A percentile compares a stretch with the other conserved stretches of the same genome.
Conservation (phyloP, 1,140 invertebrate genomes). For the Caenorhabditis brenneri region DNA sequence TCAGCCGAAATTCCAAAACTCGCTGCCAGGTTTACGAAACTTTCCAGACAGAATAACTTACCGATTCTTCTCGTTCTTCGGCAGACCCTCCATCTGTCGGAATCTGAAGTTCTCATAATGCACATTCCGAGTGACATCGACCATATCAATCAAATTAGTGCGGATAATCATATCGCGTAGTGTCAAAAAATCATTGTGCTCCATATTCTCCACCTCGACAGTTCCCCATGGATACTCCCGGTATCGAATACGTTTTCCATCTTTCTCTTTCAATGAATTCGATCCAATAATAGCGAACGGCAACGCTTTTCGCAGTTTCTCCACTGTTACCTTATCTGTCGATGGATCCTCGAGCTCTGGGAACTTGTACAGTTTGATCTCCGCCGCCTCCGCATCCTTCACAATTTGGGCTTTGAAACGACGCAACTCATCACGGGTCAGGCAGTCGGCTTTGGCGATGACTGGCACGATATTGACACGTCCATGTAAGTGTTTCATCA, state of each 20-base stretch:
- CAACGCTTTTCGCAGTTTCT: constrained; percentile 72
- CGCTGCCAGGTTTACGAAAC: too few species aligned
- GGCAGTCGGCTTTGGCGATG: constrained; percentile 96
- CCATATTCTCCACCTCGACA: constrained; percentile 96
- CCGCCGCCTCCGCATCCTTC: constrained; percentile 93
- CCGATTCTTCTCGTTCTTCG: constrained; percentile 53
- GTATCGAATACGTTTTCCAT: constrained; percentile 78
- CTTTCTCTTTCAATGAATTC: constrained; percentile 87
- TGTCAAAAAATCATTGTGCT: constrained; percentile 97
- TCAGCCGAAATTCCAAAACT: neutral
- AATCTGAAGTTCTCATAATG: constrained; percentile 95
- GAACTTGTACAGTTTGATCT: constrained; percentile 99
- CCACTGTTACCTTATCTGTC: neutral
- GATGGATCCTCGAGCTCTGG: constrained; percentile 83
- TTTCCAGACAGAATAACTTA: too few species aligned
- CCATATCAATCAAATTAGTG: constrained; percentile 89
- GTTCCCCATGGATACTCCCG: constrained; percentile 96
- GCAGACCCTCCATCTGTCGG: constrained; percentile 79
- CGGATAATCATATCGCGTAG: constrained; percentile 94
- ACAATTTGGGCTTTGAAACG: constrained; percentile 93
- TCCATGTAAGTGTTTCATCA: constrained; percentile 97
- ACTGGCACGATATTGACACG: constrained; percentile 95
- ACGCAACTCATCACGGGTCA: constrained; percentile 93
- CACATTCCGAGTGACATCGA: constrained; percentile 91
- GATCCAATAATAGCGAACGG: constrained; percentile 99